Conservation (phyloP, 2,797 vertebrate genomes). For the Sebastes taczanowskii region DNA sequence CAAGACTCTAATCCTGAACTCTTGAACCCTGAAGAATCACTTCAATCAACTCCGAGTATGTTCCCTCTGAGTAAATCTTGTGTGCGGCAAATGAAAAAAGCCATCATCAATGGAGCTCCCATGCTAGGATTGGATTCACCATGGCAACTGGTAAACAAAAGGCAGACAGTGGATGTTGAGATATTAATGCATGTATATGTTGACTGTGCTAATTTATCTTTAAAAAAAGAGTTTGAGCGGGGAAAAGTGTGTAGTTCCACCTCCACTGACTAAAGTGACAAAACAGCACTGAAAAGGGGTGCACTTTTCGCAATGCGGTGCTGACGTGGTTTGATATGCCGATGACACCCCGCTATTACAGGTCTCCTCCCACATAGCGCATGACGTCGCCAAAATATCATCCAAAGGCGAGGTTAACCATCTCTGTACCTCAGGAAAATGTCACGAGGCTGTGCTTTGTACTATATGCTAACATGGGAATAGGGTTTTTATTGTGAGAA, state of each 20-base stretch:
- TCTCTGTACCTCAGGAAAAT: conserved; percentile 8
- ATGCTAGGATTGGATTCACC: neutral
- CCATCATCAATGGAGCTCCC: neutral
- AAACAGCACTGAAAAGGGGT: neutral
- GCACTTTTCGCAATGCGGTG: neutral
- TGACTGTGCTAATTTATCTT: too few relatives aligned
- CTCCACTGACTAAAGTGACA: neutral
- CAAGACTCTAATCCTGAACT: neutral
- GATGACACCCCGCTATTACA: neutral
- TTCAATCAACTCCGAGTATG: neutral
- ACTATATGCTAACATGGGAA: neutral
- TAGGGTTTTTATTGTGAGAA: neutral
- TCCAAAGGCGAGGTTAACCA: neutral
- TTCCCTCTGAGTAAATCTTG: neutral
- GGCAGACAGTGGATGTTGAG: neutral
- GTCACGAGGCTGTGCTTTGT: neutral
- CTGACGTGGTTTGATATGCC: neutral
- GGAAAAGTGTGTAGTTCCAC: neutral
- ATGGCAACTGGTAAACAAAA: neutral
- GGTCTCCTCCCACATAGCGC: neutral
- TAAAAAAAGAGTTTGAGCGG: neutral
- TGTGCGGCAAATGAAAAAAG: neutral
- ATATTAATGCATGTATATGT: too few relatives aligned
- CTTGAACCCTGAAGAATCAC: neutral
- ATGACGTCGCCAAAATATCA: conserved; percentile 13